A percentile compares a stretch with the other conserved stretches of the same genome.
Evolutionary conservation across 2,888 invertebrate species (phyloP).

Genomic region (Thymelicus sylvestris): DNA sequence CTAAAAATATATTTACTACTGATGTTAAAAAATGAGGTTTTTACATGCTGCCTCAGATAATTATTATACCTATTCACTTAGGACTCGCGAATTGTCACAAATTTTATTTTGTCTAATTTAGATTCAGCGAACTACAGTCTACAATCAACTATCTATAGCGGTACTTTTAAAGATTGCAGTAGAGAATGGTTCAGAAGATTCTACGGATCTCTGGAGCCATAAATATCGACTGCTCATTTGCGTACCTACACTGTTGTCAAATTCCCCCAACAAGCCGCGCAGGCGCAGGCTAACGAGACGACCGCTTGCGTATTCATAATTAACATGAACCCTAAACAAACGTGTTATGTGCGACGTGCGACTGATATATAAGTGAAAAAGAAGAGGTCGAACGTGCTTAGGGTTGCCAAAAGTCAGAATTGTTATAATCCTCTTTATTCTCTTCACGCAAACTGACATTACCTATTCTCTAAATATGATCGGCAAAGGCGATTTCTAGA

Average conservation of each 20-base stretch:
- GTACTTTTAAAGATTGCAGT: neutral
- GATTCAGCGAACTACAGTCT: no score
- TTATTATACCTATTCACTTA: no score
- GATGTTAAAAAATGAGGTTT: no score
- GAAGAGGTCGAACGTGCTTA: neutral
- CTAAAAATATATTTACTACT: no score
- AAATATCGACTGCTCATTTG: conserved; percentile 37
- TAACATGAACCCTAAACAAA: conserved; percentile 53
- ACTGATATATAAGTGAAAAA: conserved; percentile 12
- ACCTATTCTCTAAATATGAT: no score
- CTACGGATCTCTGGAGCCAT: conserved; percentile 25
- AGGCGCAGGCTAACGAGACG: conserved; percentile 27
- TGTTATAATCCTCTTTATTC: no score
- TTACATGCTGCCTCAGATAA: no score
- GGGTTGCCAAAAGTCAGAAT: neutral
- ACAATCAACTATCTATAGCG: no score
- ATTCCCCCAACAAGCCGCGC: conserved; percentile 19
- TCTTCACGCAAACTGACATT: no score
- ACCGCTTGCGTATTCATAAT: conserved; percentile 49
- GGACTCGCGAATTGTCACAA: no score
- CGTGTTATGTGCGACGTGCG: conserved; percentile 27
- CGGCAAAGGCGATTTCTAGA: no score
- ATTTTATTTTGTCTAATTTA: no score
- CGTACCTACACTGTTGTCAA: conserved; percentile 30
- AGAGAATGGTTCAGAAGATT: neutral